Evolutionary conservation across 2,113 vertebrate species (phyloP).

Genomic region (Triplophysa dalaica): DNA sequence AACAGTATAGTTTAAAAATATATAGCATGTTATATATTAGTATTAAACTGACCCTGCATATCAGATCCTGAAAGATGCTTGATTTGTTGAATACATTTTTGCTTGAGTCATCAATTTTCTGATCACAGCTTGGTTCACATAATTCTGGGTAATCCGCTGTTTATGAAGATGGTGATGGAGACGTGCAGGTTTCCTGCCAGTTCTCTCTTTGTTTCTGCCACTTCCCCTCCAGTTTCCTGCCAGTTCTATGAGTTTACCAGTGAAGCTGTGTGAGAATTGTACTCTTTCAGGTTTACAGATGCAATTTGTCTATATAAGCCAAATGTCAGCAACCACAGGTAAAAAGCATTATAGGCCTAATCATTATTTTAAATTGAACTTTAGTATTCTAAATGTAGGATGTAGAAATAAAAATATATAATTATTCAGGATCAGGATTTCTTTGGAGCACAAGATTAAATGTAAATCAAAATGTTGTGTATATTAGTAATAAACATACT

Average conservation of each 20-base stretch:
- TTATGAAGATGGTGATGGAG: background rate
- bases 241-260: background rate
- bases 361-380: too few species aligned
- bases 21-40: too few species aligned
- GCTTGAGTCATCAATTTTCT: too few species aligned
- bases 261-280: background rate
- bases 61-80: too few species aligned
- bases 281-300: too few species aligned
- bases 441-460: background rate
- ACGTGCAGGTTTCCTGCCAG: constrained; percentile 33
- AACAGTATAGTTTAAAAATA: too few species aligned
- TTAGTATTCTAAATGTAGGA: too few species aligned
- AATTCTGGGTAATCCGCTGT: constrained; percentile 9
- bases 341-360: background rate
- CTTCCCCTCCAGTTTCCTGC: background rate
- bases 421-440: background rate
- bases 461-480: background rate
- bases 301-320: too few species aligned
- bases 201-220: constrained; percentile 11
- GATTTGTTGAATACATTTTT: too few species aligned
- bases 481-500: background rate
- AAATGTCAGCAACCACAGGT: background rate
- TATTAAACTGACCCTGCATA: too few species aligned
- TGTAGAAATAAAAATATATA: too few species aligned
- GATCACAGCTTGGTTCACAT: too few species aligned